phyloP scores from a whole-genome alignment of 1,140 invertebrate species.

The Ostrea edulis region DNA sequence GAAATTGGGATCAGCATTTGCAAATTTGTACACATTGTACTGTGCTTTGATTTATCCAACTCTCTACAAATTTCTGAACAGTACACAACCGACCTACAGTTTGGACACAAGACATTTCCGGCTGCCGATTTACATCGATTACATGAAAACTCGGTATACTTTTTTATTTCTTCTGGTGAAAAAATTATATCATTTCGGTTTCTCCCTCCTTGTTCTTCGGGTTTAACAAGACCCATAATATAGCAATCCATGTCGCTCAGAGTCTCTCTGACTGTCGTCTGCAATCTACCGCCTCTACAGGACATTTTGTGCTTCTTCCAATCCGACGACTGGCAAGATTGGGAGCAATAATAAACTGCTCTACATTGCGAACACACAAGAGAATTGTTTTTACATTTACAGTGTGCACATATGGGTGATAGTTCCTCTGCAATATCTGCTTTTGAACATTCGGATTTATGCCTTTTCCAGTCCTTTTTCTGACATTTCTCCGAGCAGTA shows the following conservation, averaged over 20 bases:
- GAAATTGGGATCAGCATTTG: neutral
- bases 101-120: neutral
- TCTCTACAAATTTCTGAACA: neutral
- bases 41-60: neutral
- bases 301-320: neutral
- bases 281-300: neutral
- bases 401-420: neutral
- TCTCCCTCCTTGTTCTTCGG: neutral
- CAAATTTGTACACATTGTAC: neutral
- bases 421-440: neutral
- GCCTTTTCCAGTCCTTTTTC: neutral
- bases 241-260: neutral
- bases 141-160: neutral
- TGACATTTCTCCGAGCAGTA: neutral
- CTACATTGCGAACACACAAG: neutral
- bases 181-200: neutral
- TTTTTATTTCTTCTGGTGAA: neutral
- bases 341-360: neutral
- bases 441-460: neutral
- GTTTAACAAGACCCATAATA: neutral
- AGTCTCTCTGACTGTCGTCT: neutral
- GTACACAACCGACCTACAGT: neutral
- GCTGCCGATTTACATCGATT: neutral
- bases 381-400: neutral
- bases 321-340: neutral